Evolutionary conservation across 2,888 invertebrate species (phyloP), one percentile per base, ranked within the genome.

Genomic region (Drosophila pseudotalamancana): DNA sequence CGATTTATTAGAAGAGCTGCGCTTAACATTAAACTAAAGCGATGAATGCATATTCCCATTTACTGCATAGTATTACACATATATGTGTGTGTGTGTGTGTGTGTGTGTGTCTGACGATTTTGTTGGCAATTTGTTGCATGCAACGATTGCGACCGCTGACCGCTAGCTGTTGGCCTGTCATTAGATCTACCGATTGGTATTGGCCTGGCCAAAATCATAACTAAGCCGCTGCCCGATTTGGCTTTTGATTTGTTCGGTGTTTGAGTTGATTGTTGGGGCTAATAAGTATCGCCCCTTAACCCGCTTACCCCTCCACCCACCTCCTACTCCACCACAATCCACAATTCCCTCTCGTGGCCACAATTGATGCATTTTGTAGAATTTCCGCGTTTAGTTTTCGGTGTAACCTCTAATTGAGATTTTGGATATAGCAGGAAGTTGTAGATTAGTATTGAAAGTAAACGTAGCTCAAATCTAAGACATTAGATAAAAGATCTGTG

Each of bases 331-430:
- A n/a, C 23, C 4, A 6, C 25, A 19, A 18, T n/a, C 34, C 25
- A 46, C 43, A 42, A 37, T 59, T 39, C 25, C 27, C 32, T 16
- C 21, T 21, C 14, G 21, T 55, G 60, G 31, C 27, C 37, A 40
- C 56, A 64, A 57, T 77, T 80, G 60, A 80, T 77, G 62, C 61
- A 72, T 73, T 77, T 85, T 54, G 46, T 46, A 59, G 86, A 62
- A 86, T 83, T 79, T 81, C 80, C 88, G 84, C 54, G 55, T 51
- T 32, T 35, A 46, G 51, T 57, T 54, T 70, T 62, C 14, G 45
- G 39, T 51, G 39, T 46, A 59, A 40, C 32, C 63, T 49, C 56
- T 69, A 84, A 87, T 87, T 77, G 45, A 63, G 69, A 48, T 46
- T 57, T 55, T n/a, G 40, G 25, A 59, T 40, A 56, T 42, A 43